Percentiles rank a stretch among this genome's conserved stretches.
Conservation (phyloP, 2,113 vertebrate species). For the Tylochromis polylepis region DNA sequence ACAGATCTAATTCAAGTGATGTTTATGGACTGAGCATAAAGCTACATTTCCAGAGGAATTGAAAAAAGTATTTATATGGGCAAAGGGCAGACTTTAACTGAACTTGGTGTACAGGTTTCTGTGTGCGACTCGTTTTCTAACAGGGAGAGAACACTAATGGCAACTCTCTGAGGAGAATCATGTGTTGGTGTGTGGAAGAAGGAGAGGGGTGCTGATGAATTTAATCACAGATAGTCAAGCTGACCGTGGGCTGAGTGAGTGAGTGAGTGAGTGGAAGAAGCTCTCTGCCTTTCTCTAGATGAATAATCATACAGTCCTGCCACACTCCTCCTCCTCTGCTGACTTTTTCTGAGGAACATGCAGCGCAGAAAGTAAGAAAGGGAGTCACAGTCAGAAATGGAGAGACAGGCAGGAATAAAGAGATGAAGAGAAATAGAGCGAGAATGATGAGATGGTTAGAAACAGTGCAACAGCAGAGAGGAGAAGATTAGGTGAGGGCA, state of each 20-base stretch:
- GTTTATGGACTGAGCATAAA: background rate
- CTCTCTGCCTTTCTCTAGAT: constrained; percentile 12
- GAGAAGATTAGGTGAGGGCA: constrained; percentile 43
- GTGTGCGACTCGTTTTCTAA: background rate
- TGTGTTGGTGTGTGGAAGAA: background rate
- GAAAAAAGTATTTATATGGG: background rate
- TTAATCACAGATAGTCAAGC: constrained; percentile 55
- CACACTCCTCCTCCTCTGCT: constrained; percentile 15
- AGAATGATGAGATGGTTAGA: constrained; percentile 47
- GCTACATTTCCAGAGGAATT: background rate
- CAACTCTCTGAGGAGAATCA: background rate
- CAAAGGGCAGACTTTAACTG: background rate
- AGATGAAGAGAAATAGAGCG: constrained; percentile 46
- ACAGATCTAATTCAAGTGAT: background rate
- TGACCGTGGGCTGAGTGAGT: constrained; percentile 35
- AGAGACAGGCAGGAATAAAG: constrained; percentile 6
- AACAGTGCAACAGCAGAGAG: constrained; percentile 20
- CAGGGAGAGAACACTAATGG: background rate
- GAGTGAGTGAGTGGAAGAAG: constrained; percentile 20
- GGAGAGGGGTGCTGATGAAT: constrained; percentile 29
- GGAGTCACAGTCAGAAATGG: constrained; percentile 12
- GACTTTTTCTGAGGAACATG: constrained; percentile 17
- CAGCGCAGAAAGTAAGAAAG: background rate
- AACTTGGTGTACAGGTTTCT: background rate
- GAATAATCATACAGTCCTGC: constrained; percentile 47